These are phyloP conservation scores for Encarsia formosa DNA, from an alignment of 2,888 invertebrate genomes.

Conservation along the genomic window DNA sequence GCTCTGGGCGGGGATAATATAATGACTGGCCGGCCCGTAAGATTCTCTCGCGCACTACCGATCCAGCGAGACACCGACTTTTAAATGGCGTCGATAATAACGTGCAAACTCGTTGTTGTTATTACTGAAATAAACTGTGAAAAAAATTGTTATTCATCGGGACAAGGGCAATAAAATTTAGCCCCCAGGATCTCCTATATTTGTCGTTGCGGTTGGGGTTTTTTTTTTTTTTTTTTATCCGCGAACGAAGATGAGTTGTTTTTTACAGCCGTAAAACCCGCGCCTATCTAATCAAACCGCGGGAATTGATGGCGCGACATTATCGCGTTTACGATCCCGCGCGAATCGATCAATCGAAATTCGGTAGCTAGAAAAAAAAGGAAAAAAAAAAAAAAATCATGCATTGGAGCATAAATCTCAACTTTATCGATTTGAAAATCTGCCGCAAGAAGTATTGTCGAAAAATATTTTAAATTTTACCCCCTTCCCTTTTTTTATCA, in stretches of 20 bases:
- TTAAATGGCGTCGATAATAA: too few relatives aligned
- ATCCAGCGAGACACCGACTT: too few relatives aligned
- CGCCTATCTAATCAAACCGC: constrained; percentile 40
- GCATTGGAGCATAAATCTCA: constrained; percentile 19
- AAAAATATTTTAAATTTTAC: not conserved
- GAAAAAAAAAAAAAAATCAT: not conserved
- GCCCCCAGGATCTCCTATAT: too few relatives aligned
- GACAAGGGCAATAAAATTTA: too few relatives aligned
- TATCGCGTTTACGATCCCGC: constrained; percentile 33
- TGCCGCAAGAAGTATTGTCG: constrained; percentile 5
- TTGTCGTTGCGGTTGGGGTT: too few relatives aligned
- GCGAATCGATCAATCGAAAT: constrained; percentile 32
- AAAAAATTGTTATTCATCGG: too few relatives aligned
- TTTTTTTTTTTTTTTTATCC: too few relatives aligned
- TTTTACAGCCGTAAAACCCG: constrained; percentile 34
- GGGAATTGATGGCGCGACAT: constrained; percentile 38
- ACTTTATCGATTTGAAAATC: constrained; percentile 19
- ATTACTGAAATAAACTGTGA: too few relatives aligned
- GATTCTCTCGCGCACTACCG: too few relatives aligned
- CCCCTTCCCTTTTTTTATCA: not conserved
- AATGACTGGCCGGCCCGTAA: constrained; percentile 42
- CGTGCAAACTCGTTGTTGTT: too few relatives aligned
- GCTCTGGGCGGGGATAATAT: constrained; percentile 39
- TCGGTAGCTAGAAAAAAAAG: constrained; percentile 10
- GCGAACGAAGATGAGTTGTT: constrained; percentile 21